Percentiles rank a stretch among this genome's conserved stretches.
Evolutionary conservation across 2,888 invertebrate genomes (phyloP).

Genomic region (Callosobruchus maculatus): DNA sequence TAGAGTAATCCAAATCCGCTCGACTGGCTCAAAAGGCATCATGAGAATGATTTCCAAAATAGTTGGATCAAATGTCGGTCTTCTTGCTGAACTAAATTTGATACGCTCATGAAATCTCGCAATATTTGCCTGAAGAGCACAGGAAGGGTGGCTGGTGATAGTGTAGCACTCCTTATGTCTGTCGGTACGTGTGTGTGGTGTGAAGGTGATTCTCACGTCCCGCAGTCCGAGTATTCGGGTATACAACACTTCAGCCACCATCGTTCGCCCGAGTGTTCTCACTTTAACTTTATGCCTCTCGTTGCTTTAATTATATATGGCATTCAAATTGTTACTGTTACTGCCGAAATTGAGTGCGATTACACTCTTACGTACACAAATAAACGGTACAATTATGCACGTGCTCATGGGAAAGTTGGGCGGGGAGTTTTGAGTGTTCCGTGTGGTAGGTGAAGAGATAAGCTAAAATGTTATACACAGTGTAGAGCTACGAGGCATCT

Average conservation of each 20-base stretch:
- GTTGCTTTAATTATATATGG: conserved; percentile 25
- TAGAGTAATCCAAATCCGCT: too few relatives aligned
- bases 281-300: conserved; percentile 26
- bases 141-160: conserved; percentile 8
- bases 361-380: neutral
- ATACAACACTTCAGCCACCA: conserved; percentile 12
- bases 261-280: conserved; percentile 12
- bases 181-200: conserved; percentile 13
- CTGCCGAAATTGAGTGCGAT: conserved; percentile 7
- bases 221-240: conserved; percentile 13
- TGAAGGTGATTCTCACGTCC: conserved; percentile 20
- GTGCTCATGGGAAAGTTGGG: neutral
- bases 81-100: neutral
- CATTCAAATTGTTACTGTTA: conserved; percentile 17
- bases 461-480: neutral
- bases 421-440: neutral
- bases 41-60: too few relatives aligned
- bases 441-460: neutral
- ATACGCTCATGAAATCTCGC: conserved; percentile 31
- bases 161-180: conserved; percentile 1
- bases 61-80: too few relatives aligned
- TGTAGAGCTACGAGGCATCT: neutral
- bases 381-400: neutral
- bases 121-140: conserved; percentile 39
- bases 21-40: too few relatives aligned